phyloP scores from a whole-genome alignment of 2,113 vertebrate genomes.

The Corapipo altera region DNA sequence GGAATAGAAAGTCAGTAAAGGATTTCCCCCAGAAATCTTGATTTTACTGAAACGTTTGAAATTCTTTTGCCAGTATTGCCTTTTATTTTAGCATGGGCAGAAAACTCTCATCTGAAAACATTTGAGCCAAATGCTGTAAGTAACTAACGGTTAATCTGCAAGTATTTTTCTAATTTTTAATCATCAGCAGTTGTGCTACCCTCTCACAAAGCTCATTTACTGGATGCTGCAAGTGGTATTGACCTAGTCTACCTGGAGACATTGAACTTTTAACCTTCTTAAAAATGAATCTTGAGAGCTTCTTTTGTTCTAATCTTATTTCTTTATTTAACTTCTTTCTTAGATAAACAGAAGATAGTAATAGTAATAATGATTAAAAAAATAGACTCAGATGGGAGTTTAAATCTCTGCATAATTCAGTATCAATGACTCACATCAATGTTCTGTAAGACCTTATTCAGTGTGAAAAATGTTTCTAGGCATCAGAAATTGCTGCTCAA shows the following conservation, averaged over 20 bases:
- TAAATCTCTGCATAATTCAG: slow-evolving; percentile 5
- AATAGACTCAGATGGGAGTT: not conserved
- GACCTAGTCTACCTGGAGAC: not conserved
- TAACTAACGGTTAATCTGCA: not conserved
- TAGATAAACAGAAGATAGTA: not conserved
- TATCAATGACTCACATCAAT: not conserved
- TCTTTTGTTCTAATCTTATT: not conserved
- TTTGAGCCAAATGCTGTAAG: not conserved
- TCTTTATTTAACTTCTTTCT: not conserved
- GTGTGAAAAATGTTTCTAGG: not conserved
- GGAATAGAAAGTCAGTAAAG: not conserved
- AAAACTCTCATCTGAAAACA: not conserved
- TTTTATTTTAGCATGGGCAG: not conserved
- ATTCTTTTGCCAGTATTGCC: not conserved
- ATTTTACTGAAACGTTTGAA: not conserved
- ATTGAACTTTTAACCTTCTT: not conserved
- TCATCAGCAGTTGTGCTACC: not conserved
- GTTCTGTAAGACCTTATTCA: not conserved
- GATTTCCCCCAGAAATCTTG: not conserved
- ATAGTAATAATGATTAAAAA: not conserved
- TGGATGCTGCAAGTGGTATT: not conserved
- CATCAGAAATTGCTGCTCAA: not conserved
- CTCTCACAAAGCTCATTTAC: not conserved
- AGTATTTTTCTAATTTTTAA: slow-evolving; percentile 2
- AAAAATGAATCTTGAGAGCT: not conserved